These are phyloP conservation scores for Mobula hypostoma DNA, from an alignment of 2,113 vertebrate species.

Conservation along the genomic window DNA sequence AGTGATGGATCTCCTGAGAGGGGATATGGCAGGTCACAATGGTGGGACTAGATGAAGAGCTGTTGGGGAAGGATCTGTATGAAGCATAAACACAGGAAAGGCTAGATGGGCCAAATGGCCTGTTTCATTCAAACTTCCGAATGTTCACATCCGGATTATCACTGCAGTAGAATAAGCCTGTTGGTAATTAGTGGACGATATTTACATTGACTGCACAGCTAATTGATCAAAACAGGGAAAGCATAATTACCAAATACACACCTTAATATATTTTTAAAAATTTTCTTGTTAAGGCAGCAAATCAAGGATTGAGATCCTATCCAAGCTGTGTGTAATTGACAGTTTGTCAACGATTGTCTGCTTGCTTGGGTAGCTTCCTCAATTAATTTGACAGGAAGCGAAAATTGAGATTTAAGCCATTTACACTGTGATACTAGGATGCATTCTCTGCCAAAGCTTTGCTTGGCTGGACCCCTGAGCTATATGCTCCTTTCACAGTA, in stretches of 20 bases:
- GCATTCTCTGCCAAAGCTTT: not conserved
- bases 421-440: not conserved
- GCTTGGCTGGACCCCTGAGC: not conserved
- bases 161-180: not conserved
- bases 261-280: not conserved
- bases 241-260: not conserved
- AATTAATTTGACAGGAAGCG: not conserved
- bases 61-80: too few species aligned
- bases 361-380: not conserved
- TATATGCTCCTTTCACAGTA: not conserved
- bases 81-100: too few species aligned
- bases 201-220: not conserved
- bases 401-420: constrained; percentile 14
- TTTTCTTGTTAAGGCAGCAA: not conserved
- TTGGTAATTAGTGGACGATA: not conserved
- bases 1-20: too few species aligned
- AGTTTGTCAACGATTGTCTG: not conserved
- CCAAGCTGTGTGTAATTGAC: not conserved
- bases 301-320: not conserved
- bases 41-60: too few species aligned
- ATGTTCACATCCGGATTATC: not conserved
- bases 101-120: not conserved
- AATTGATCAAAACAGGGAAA: not conserved
- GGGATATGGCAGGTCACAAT: too few species aligned
- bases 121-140: not conserved